Percentiles rank a stretch among this genome's conserved stretches.
These are phyloP conservation scores for Actenoides lindsayi DNA, from an alignment of 2,113 vertebrate genomes.

Conservation along the genomic window DNA sequence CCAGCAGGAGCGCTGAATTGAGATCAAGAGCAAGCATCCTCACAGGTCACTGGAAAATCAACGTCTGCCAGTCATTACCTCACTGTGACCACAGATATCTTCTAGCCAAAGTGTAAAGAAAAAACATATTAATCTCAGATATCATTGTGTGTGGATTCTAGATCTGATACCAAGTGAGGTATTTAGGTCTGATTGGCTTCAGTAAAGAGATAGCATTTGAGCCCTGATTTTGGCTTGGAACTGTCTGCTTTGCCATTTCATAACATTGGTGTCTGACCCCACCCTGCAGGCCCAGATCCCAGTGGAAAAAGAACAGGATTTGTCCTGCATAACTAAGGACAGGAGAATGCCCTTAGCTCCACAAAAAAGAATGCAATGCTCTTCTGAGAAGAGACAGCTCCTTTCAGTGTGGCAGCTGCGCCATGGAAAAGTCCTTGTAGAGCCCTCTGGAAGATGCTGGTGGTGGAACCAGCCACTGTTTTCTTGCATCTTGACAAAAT, in stretches of 20 bases:
- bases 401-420: not conserved
- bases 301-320: not conserved
- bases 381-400: not conserved
- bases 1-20: conserved; percentile 45
- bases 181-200: not conserved
- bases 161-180: not conserved
- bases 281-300: not conserved
- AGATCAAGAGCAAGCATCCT: conserved; percentile 48
- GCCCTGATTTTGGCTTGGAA: not conserved
- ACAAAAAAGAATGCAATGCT: not conserved
- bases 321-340: not conserved
- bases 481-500: not conserved
- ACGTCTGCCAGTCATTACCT: not conserved
- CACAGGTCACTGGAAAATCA: conserved; percentile 55
- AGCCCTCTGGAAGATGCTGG: not conserved
- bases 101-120: not conserved
- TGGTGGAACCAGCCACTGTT: not conserved
- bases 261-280: not conserved
- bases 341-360: not conserved
- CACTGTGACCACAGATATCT: conserved; percentile 11
- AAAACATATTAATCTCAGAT: not conserved
- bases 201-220: not conserved
- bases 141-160: not conserved
- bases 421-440: not conserved
- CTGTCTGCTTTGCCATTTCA: not conserved